phyloP scores from a whole-genome alignment of 2,797 vertebrate species.

The Rhinoraja longicauda region DNA sequence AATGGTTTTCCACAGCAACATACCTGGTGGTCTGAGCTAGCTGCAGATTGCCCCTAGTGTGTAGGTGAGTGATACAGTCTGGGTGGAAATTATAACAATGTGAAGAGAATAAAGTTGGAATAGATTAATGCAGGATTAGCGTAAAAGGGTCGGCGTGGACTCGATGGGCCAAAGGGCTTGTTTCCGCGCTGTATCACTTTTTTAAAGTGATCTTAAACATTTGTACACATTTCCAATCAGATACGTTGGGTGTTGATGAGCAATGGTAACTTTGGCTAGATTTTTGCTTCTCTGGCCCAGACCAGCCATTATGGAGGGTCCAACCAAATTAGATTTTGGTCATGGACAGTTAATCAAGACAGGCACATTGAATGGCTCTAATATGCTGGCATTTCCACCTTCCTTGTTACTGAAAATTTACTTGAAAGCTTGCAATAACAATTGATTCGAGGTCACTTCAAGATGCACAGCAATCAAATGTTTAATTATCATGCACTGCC shows the following conservation, averaged over 20 bases:
- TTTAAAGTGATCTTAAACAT: background rate
- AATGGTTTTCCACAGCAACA: background rate
- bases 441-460: background rate
- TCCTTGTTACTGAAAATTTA: background rate
- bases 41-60: too few species aligned
- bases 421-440: background rate
- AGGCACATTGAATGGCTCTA: background rate
- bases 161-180: too few species aligned
- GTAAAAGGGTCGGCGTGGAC: too few species aligned
- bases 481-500: background rate
- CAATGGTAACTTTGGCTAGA: background rate
- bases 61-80: too few species aligned
- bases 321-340: background rate
- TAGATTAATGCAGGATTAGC: too few species aligned
- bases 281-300: background rate
- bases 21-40: background rate
- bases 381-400: background rate
- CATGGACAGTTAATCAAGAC: background rate
- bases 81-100: too few species aligned
- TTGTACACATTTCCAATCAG: background rate
- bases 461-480: background rate
- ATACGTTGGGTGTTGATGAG: background rate
- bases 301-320: too few species aligned
- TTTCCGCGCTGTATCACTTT: too few species aligned
- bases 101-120: too few species aligned